Conservation (phyloP, 2,797 vertebrate species). For the Halcyon badia region DNA sequence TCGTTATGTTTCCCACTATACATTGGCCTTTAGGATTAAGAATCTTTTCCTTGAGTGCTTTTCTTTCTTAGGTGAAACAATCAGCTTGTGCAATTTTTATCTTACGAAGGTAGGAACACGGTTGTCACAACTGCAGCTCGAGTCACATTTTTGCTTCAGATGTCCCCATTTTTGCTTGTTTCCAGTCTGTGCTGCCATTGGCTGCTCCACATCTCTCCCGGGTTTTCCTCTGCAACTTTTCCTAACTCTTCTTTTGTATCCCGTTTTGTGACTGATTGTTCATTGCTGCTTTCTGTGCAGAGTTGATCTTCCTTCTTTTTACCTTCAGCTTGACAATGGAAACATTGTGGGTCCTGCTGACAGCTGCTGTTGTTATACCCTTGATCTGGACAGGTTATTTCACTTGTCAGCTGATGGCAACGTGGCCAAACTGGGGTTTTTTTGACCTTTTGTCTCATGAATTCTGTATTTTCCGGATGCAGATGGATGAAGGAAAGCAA, state of each 20-base stretch:
- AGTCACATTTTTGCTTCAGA: not conserved
- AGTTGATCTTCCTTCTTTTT: not conserved
- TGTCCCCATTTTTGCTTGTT: not conserved
- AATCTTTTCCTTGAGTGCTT: not conserved
- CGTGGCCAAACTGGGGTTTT: not conserved
- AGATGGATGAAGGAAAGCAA: not conserved
- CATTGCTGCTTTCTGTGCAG: not conserved
- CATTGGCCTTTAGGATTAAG: not conserved
- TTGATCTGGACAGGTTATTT: not conserved
- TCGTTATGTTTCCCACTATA: not conserved
- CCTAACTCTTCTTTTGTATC: not conserved
- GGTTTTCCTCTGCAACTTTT: not conserved
- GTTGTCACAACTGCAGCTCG: not conserved
- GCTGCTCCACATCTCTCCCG: not conserved
- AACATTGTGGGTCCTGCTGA: not conserved
- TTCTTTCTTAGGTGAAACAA: not conserved
- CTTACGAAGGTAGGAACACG: not conserved
- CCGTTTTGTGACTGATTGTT: not conserved
- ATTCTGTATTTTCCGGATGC: not conserved
- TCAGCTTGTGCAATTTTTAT: not conserved
- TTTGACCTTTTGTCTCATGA: not conserved
- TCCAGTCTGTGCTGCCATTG: not conserved
- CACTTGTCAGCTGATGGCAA: not conserved
- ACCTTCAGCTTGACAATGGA: not conserved
- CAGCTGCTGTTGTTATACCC: not conserved